Evolutionary conservation across 2,888 invertebrate species (phyloP).

Genomic region (Bimastos eiseni): DNA sequence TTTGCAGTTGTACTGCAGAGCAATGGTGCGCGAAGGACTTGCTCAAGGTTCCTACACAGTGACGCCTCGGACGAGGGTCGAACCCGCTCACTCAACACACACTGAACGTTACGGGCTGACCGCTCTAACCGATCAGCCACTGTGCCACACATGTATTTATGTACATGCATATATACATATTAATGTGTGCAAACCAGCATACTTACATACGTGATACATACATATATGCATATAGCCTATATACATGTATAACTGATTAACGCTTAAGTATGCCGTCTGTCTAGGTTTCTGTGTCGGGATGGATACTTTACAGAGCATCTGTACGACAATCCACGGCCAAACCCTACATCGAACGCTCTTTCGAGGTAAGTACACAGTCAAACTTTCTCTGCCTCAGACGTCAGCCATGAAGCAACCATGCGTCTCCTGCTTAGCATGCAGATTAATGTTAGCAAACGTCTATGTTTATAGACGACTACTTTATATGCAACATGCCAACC

Average conservation of each 20-base stretch:
- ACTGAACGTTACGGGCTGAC: too few species aligned
- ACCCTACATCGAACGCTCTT: not conserved
- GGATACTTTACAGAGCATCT: conserved; percentile 1
- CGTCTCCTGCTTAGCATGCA: not conserved
- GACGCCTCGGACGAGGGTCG: too few species aligned
- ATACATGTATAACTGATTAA: not conserved
- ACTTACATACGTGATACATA: not conserved
- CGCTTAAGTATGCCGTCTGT: not conserved
- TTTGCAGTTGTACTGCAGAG: too few species aligned
- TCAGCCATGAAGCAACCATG: not conserved
- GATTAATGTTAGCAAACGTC: not conserved
- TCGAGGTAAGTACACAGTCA: not conserved
- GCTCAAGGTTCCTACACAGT: too few species aligned
- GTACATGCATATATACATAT: not conserved
- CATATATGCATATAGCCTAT: not conserved
- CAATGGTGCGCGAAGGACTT: too few species aligned
- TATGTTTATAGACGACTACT: too few species aligned
- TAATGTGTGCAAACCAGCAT: not conserved
- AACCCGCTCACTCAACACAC: too few species aligned
- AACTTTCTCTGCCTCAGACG: not conserved
- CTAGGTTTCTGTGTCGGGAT: conserved; percentile 9
- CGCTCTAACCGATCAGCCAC: too few species aligned
- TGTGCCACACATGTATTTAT: not conserved
- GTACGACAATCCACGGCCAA: conserved; percentile 18
- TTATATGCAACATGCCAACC: not conserved